Percentiles rank a stretch among this genome's conserved stretches.
phyloP scores from a whole-genome alignment of 1,140 invertebrate genomes.

The Hyposmocoma kahamanoa region DNA sequence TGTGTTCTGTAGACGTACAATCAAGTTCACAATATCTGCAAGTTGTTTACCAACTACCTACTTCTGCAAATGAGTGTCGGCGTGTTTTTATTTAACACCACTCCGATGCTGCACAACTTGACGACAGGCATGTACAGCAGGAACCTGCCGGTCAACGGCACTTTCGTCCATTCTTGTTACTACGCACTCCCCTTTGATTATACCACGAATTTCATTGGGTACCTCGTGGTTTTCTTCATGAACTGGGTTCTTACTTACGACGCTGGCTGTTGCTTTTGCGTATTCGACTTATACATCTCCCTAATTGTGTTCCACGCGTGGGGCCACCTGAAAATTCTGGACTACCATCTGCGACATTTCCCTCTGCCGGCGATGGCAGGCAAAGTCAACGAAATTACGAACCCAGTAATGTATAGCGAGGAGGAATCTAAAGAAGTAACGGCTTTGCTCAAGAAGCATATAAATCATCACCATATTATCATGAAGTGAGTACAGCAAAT shows the following conservation, averaged over 20 bases:
- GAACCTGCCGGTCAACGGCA: neutral
- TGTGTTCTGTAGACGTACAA: neutral
- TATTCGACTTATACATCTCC: conserved; percentile 6
- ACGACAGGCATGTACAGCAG: neutral
- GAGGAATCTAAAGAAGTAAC: conserved; percentile 1
- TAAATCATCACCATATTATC: conserved; percentile 7
- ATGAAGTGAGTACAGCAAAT: conserved; percentile 10
- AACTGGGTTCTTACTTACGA: conserved; percentile 1
- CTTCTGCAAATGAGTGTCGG: neutral
- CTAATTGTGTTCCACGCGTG: conserved; percentile 15
- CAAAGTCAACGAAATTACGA: too few relatives aligned
- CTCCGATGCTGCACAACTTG: conserved; percentile 9
- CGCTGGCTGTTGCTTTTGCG: neutral
- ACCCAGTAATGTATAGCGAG: neutral
- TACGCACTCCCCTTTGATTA: conserved; percentile 8
- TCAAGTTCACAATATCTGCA: neutral
- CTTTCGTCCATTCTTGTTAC: conserved; percentile 7
- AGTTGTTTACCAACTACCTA: neutral
- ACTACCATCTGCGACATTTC: conserved; percentile 5
- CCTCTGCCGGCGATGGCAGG: conserved; percentile 3
- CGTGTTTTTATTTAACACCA: conserved; percentile 6
- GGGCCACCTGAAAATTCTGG: conserved; percentile 13
- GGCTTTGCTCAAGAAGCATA: neutral
- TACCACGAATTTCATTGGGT: neutral
- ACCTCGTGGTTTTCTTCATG: conserved; percentile 1